Evolutionary conservation across 1,140 invertebrate species (phyloP), one percentile per base, ranked within the genome.

Genomic region (Pseudoatta argentina): DNA sequence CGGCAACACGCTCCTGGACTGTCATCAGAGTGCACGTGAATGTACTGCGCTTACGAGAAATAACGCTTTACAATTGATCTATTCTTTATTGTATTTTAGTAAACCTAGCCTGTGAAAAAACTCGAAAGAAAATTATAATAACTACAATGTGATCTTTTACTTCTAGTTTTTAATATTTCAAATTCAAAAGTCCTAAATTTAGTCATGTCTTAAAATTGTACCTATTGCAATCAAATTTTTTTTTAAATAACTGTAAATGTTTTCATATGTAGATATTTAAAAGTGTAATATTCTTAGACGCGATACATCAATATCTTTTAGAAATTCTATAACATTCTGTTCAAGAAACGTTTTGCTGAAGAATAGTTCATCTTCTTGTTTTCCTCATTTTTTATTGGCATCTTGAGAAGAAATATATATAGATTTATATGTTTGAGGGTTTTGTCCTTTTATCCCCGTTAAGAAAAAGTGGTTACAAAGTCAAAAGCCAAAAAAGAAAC

Each of bases 1-100:
- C 85, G 79, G 87, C 92, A 89, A 92, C 89, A 87, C 88, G 73
- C 89, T 90, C 67, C 78, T 86, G 34, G 61, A 87, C 91, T 85
- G 57, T 61, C 39, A 48, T 69, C 21, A 51, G 39, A 21, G 34
- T 48, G 51, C 86, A 87, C 77, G 87, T 82, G 76, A 89, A 87
- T 73, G 27, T 44, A 44, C 21, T 39, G 57, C 44, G 71, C 57
- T 64, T 77, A 55, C 39, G 39, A 82, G 53, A 24, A 71, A 48
- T 34, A 24, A 5, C 39, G 66, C 34, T 82, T 72, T 14, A 59
- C 39, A 8, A 71, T 48, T 34, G 12, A 10, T n/a, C 18, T 48
- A n/a, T 5, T 6, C 3, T 14, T 48, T 48, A 10, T 8, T 61
- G 0, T 44, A 10, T 16, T 39, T 27, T 44, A 27, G 44, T 67